Conservation (phyloP, 2,113 vertebrate genomes). For the Nycticryphes semicollaris region DNA sequence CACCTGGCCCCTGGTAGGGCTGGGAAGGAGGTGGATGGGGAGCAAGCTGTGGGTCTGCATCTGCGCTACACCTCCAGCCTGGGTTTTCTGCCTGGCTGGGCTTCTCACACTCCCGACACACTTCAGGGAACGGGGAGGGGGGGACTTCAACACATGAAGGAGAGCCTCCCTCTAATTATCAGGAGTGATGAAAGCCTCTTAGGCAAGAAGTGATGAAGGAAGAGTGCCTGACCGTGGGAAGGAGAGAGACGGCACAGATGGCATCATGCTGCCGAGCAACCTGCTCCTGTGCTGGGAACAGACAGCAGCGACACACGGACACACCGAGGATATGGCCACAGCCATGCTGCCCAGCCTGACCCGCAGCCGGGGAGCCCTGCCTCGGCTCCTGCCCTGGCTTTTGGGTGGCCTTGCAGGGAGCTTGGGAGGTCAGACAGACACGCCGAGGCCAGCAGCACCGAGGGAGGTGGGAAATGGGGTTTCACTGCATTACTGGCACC, state of each 20-base stretch:
- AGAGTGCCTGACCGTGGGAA: constrained; percentile 67
- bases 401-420: not conserved
- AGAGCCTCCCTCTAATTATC: constrained; percentile 44
- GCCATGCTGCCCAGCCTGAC: not conserved
- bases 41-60: not conserved
- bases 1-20: not conserved
- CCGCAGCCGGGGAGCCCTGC: not conserved
- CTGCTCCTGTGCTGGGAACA: constrained; percentile 19
- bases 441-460: accelerated
- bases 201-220: constrained; percentile 60
- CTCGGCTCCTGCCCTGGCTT: not conserved
- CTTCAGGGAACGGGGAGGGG: not conserved
- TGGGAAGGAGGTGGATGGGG: not conserved
- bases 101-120: not conserved
- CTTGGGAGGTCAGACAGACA: accelerated
- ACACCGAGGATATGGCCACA: not conserved
- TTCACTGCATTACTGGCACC: not conserved
- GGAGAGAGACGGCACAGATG: constrained; percentile 70
- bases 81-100: not conserved
- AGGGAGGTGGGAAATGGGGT: not conserved
- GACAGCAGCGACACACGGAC: constrained; percentile 10
- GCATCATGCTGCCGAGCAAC: constrained; percentile 58
- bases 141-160: constrained; percentile 19
- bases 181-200: constrained; percentile 65
- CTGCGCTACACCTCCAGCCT: not conserved